Base-by-base conservation (phyloP, 1,140 invertebrate species). In the Chironomus striatipennis region DNA sequence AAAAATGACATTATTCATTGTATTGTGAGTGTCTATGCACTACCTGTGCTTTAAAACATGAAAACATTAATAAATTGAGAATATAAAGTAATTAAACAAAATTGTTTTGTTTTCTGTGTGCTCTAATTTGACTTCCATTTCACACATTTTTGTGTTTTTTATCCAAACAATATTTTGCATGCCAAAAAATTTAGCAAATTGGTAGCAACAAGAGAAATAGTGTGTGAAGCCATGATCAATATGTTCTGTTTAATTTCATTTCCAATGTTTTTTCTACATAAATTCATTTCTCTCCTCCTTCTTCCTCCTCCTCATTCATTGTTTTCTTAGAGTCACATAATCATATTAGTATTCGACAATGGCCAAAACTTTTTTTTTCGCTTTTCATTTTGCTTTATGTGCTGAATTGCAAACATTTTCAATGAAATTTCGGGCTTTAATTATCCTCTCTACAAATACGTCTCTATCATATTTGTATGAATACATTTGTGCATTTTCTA, bases 1-100 rank as follows among this genome's bases (percentile, higher is more conserved):
- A 20, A 67, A 20, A 67, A 67, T 67, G 64, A 67, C n/a, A 15
- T 67, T 18, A 15, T 67, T 7, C 64, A 67, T 67, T 67, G 64
- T n/a, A 20, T 67, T 20, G 64, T 67, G 64, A 18, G 9, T 67
- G 64, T 67, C 1, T 67, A 67, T 67, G 64, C 64, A 3, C 17
- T 67, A 8, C 6, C 17, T 18, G 64, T 67, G 4, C n/a, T 67
- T 17, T 67, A 67, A 67, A 67, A 18, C 4, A 15, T n/a, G 15
- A 67, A 67, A 57, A 47, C 8, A 47, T 47, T 3, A 6, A 57
- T 3, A 57, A 57, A 57, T 57, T 57, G 2, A 10, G 9, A 57
- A n/a, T n/a, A 12, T 57, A 12, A 57, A 10, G n/a, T n/a, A 57
- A 57, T 57, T 34, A 34, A 34, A 34, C 5, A 2, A 57, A 57